phyloP scores from a whole-genome alignment of 2,113 vertebrate genomes.

The Cavia aperea region DNA sequence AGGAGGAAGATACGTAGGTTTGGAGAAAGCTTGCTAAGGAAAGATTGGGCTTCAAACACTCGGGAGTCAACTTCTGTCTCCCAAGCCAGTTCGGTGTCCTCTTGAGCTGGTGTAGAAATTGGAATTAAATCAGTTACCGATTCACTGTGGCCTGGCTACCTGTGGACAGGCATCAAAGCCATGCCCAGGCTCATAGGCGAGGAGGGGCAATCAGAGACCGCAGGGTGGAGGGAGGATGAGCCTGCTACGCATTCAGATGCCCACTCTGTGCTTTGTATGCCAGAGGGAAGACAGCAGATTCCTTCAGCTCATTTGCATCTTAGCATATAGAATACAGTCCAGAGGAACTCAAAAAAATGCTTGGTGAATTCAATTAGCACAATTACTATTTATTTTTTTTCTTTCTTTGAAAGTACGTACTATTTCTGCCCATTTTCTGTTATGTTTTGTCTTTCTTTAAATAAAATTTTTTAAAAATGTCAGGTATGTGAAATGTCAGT shows the following conservation, averaged over 20 bases:
- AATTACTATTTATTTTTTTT: too few species aligned
- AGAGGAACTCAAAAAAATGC: too few species aligned
- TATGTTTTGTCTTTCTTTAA: too few species aligned
- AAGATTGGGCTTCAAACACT: not conserved
- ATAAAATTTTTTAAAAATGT: too few species aligned
- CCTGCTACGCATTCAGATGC: not conserved
- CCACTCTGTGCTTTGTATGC: not conserved
- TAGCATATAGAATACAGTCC: too few species aligned
- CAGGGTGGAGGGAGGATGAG: fast-evolving
- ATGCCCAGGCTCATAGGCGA: not conserved
- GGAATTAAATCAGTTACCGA: not conserved
- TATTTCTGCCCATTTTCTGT: too few species aligned
- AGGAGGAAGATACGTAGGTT: not conserved
- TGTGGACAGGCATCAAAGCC: not conserved
- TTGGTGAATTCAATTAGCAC: too few species aligned
- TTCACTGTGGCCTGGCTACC: not conserved
- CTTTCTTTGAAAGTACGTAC: too few species aligned
- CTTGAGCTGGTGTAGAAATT: not conserved
- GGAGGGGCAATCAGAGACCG: not conserved
- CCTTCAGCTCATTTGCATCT: too few species aligned
- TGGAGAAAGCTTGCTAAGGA: slow-evolving; percentile 8
- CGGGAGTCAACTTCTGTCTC: not conserved
- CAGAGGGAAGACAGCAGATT: too few species aligned
- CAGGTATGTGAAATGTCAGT: too few species aligned
- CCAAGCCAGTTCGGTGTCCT: not conserved